These are phyloP conservation scores for Protosalanx chinensis DNA, from an alignment of 2,797 vertebrate genomes.

Conservation along the genomic window DNA sequence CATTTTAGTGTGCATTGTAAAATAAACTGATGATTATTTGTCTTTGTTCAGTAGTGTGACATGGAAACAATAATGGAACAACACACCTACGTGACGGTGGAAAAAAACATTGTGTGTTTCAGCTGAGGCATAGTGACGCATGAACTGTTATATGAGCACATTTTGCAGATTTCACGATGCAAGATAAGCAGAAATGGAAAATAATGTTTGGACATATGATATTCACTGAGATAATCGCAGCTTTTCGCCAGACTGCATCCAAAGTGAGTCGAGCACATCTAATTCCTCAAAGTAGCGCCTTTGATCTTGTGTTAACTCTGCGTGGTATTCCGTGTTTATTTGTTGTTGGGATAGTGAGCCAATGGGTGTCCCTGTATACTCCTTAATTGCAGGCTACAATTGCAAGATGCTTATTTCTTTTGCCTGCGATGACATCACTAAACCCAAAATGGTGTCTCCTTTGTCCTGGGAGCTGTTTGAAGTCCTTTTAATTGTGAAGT, in stretches of 20 bases:
- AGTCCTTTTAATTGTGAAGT: conserved; percentile 52
- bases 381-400: conserved; percentile 40
- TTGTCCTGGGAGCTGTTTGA: conserved; percentile 53
- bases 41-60: not conserved
- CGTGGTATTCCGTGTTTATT: conserved; percentile 56
- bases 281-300: conserved; percentile 45
- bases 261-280: conserved; percentile 44
- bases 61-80: conserved; percentile 13
- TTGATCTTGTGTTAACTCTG: conserved; percentile 58
- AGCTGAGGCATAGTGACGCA: conserved; percentile 31
- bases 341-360: conserved; percentile 29
- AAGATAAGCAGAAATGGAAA: conserved; percentile 53
- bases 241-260: conserved; percentile 47
- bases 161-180: conserved; percentile 44
- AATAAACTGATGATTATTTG: not conserved
- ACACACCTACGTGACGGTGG: conserved; percentile 40
- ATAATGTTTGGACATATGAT: conserved; percentile 49
- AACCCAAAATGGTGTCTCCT: conserved; percentile 35
- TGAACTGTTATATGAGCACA: conserved; percentile 42
- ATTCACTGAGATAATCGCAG: conserved; percentile 54
- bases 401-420: conserved; percentile 28
- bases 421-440: conserved; percentile 31
- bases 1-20: not conserved
- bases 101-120: conserved; percentile 32
- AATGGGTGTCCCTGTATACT: conserved; percentile 33